phyloP scores from a whole-genome alignment of 2,888 invertebrate species.

The Zootermopsis nevadensis region DNA sequence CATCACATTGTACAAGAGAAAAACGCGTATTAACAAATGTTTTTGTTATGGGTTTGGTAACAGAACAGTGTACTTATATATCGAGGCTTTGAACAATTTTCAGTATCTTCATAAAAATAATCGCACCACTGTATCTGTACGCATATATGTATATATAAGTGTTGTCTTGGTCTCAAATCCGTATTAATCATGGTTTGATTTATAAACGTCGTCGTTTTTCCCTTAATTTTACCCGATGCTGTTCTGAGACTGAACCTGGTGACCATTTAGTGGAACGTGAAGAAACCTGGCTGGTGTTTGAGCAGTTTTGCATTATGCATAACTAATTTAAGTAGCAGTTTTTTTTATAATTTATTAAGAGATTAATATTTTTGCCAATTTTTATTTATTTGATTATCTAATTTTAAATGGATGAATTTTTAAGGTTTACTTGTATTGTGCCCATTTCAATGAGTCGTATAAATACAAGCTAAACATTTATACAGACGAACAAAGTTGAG shows the following conservation, averaged over 20 bases:
- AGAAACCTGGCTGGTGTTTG: background rate
- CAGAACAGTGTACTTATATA: constrained; percentile 21
- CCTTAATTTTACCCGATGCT: background rate
- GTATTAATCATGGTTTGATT: background rate
- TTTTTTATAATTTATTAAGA: constrained; percentile 43
- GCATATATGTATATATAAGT: constrained; percentile 10
- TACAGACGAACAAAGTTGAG: background rate
- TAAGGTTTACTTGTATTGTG: constrained; percentile 5
- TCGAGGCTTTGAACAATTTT: background rate
- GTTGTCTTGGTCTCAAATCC: background rate
- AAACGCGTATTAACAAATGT: constrained; percentile 30
- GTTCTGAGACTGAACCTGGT: constrained; percentile 18
- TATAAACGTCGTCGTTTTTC: constrained; percentile 5
- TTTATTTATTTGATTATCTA: constrained; percentile 40
- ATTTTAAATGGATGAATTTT: constrained; percentile 30
- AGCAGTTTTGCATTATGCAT: background rate
- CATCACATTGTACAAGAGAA: constrained; percentile 36
- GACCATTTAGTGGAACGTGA: background rate
- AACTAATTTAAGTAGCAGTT: constrained; percentile 36
- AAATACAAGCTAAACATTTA: constrained; percentile 5
- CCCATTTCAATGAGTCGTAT: background rate
- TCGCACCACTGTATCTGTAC: background rate
- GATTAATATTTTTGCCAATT: constrained; percentile 40
- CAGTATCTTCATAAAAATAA: background rate
- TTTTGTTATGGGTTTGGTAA: constrained; percentile 34